phyloP scores from a whole-genome alignment of 2,888 invertebrate species.

The Falcaria lacertinaria region DNA sequence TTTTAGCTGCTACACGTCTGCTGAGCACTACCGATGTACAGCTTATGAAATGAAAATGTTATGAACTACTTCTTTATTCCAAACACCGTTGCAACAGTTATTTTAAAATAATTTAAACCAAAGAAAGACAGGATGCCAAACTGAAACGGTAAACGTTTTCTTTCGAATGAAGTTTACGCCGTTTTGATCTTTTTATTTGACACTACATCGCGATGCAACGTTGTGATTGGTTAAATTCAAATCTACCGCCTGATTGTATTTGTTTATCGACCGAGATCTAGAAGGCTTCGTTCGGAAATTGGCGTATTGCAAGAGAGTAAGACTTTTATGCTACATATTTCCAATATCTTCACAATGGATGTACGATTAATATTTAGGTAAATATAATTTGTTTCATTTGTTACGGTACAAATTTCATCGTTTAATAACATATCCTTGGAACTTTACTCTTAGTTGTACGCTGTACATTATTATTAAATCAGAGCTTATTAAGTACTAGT shows the following conservation, averaged over 20 bases:
- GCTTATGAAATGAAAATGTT: conserved; percentile 31
- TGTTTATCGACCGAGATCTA: conserved; percentile 51
- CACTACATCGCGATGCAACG: conserved; percentile 42
- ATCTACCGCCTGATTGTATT: conserved; percentile 45
- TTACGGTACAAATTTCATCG: too few species aligned
- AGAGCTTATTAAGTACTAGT: too few species aligned
- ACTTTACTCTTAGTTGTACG: too few species aligned
- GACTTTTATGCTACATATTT: not conserved
- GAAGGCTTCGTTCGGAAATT: conserved; percentile 31
- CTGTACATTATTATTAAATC: too few species aligned
- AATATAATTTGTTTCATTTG: too few species aligned
- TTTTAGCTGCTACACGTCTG: conserved; percentile 36
- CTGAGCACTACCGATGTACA: conserved; percentile 30
- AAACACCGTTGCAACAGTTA: conserved; percentile 56
- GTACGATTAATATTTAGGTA: too few species aligned
- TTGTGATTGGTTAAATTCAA: conserved; percentile 59
- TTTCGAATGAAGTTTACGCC: conserved; percentile 16
- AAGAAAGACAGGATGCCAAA: conserved; percentile 44
- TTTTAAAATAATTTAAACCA: conserved; percentile 47
- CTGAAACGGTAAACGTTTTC: conserved; percentile 34
- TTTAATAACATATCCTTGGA: too few species aligned
- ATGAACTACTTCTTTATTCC: conserved; percentile 24
- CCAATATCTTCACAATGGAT: too few species aligned
- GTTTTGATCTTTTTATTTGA: conserved; percentile 30
- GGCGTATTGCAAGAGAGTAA: not conserved